A percentile compares a stretch with the other conserved stretches of the same genome.
These are phyloP conservation scores for Eira barbara DNA, from an alignment of 2,113 vertebrate species.

Conservation along the genomic window DNA sequence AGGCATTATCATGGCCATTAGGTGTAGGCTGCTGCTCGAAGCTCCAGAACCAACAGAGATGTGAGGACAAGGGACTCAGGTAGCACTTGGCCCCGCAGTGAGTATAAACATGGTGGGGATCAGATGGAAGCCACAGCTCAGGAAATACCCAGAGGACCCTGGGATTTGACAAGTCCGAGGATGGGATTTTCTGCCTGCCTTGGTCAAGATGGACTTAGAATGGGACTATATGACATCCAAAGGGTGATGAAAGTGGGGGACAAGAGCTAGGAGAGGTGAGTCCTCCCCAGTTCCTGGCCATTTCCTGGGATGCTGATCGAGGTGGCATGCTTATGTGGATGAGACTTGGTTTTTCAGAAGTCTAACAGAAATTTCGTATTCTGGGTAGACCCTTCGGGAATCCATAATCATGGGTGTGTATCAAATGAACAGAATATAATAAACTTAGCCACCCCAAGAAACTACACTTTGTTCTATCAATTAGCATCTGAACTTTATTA, in stretches of 20 bases:
- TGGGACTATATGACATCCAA: not conserved
- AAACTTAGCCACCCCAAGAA: not conserved
- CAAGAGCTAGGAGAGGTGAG: not conserved
- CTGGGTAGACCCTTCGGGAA: not conserved
- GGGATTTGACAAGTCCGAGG: not conserved
- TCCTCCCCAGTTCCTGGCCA: not conserved
- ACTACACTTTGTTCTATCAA: not conserved
- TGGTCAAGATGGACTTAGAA: not conserved
- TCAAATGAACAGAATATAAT: not conserved
- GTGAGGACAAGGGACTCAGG: not conserved
- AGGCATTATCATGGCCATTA: not conserved
- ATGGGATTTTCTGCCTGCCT: not conserved
- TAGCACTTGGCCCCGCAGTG: not conserved
- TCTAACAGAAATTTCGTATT: not conserved
- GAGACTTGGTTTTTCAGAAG: slow-evolving; percentile 14
- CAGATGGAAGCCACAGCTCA: not conserved
- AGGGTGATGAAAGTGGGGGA: not conserved
- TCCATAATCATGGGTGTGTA: not conserved
- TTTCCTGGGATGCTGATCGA: not conserved
- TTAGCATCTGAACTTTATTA: not conserved
- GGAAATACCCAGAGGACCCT: not conserved
- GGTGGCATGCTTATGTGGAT: not conserved
- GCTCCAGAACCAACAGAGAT: not conserved
- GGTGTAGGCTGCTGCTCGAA: not conserved
- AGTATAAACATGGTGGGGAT: not conserved